Evolutionary conservation across 2,888 invertebrate species (phyloP).

Genomic region (Trichacis sp.): DNA sequence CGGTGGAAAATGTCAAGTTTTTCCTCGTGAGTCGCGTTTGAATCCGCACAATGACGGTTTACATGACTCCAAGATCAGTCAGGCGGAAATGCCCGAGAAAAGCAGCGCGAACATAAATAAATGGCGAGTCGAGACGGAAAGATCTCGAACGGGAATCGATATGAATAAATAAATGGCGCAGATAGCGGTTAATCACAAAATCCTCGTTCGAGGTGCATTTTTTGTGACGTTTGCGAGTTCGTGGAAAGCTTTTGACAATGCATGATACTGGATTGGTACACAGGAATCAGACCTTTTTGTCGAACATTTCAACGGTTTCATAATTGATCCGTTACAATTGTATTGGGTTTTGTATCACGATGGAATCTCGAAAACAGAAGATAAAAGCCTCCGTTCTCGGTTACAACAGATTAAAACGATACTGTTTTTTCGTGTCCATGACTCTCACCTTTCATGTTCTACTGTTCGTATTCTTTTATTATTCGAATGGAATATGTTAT

Average conservation of each 20-base stretch:
- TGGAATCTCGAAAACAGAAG: no score
- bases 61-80: not conserved
- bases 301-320: no score
- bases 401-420: no score
- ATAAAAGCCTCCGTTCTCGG: no score
- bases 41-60: not conserved
- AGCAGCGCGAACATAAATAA: slow-evolving; percentile 3
- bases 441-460: no score
- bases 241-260: not conserved
- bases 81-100: not conserved
- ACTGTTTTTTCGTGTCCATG: no score
- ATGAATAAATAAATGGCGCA: slow-evolving; percentile 7
- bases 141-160: slow-evolving; percentile 5
- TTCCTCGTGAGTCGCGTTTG: not conserved
- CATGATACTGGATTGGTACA: not conserved
- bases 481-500: no score
- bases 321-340: no score
- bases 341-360: no score
- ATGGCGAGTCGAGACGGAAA: slow-evolving; percentile 1
- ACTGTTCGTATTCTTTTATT: no score
- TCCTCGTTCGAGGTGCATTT: not conserved
- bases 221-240: not conserved
- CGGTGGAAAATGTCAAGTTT: no score
- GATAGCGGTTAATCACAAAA: slow-evolving; percentile 7
- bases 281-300: not conserved